These are phyloP conservation scores for Romanomermis culicivorax DNA, from an alignment of 2,888 invertebrate species.

Conservation along the genomic window DNA sequence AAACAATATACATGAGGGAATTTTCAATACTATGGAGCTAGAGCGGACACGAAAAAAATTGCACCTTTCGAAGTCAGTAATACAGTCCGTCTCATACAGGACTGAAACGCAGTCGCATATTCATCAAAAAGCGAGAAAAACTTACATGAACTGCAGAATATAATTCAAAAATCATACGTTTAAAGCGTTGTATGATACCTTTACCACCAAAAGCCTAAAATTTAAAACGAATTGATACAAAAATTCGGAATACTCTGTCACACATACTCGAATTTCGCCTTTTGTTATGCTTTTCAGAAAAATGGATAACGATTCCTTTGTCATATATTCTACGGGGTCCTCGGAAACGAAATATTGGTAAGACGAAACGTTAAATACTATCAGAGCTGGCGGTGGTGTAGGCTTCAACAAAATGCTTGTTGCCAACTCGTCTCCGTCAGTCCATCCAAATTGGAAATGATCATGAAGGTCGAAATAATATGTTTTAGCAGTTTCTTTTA, in stretches of 20 bases:
- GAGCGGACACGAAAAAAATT: too few relatives aligned
- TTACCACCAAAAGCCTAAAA: conserved; percentile 5
- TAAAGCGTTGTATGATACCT: neutral
- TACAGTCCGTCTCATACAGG: too few relatives aligned
- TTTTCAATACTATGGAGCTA: too few relatives aligned
- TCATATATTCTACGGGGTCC: conserved; percentile 51
- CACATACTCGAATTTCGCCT: conserved; percentile 51
- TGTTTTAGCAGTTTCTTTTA: neutral
- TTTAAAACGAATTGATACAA: too few relatives aligned
- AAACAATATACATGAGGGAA: too few relatives aligned
- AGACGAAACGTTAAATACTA: conserved; percentile 74
- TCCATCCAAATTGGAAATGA: conserved; percentile 81
- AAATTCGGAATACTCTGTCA: too few relatives aligned
- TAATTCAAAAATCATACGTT: conserved; percentile 1
- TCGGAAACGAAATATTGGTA: conserved; percentile 77
- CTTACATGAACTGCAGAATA: conserved; percentile 2
- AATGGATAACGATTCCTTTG: conserved; percentile 49
- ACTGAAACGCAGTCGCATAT: too few relatives aligned
- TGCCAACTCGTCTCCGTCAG: conserved; percentile 64
- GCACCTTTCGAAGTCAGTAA: too few relatives aligned
- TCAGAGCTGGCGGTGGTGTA: conserved; percentile 55
- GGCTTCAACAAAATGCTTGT: conserved; percentile 78
- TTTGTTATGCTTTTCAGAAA: conserved; percentile 56
- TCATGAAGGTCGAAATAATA: neutral
- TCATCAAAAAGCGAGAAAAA: too few relatives aligned